Percentiles rank a stretch among this genome's conserved stretches.
Conservation (phyloP, 2,113 vertebrate species). For the Zosterops hypoxanthus region DNA sequence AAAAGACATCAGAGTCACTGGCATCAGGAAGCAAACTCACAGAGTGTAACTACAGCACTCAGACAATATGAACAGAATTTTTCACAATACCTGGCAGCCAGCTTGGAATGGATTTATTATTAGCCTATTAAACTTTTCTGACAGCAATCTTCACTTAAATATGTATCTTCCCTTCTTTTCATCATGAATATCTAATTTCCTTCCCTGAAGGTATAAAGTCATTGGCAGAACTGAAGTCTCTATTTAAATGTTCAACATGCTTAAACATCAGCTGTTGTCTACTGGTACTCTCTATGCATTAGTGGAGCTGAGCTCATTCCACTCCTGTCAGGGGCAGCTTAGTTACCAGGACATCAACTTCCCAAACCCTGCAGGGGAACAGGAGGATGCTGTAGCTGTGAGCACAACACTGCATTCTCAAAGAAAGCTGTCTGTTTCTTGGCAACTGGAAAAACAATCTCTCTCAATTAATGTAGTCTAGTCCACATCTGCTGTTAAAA, state of each 20-base stretch:
- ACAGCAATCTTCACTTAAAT: neutral
- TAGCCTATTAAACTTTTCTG: neutral
- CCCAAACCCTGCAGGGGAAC: conserved; percentile 45
- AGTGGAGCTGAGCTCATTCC: neutral
- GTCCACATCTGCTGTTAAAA: conserved; percentile 67
- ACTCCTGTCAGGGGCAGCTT: neutral
- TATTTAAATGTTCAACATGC: neutral
- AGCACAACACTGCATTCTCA: conserved; percentile 52
- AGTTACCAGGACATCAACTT: conserved; percentile 8
- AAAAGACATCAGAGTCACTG: neutral
- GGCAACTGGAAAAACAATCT: conserved; percentile 74
- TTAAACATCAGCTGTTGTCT: conserved; percentile 27
- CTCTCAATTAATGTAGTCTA: conserved; percentile 67
- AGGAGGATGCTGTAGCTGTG: conserved; percentile 33
- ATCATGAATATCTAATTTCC: neutral
- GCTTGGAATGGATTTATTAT: neutral
- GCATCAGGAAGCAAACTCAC: neutral
- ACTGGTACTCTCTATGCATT: neutral
- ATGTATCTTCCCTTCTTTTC: neutral
- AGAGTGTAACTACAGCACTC: neutral
- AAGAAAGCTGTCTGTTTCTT: conserved; percentile 69
- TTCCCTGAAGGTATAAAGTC: conserved; percentile 3
- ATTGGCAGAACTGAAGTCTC: neutral
- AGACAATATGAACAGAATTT: neutral
- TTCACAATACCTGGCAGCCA: neutral